Evolutionary conservation across 2,797 vertebrate species (phyloP).

Genomic region (Sparus aurata): DNA sequence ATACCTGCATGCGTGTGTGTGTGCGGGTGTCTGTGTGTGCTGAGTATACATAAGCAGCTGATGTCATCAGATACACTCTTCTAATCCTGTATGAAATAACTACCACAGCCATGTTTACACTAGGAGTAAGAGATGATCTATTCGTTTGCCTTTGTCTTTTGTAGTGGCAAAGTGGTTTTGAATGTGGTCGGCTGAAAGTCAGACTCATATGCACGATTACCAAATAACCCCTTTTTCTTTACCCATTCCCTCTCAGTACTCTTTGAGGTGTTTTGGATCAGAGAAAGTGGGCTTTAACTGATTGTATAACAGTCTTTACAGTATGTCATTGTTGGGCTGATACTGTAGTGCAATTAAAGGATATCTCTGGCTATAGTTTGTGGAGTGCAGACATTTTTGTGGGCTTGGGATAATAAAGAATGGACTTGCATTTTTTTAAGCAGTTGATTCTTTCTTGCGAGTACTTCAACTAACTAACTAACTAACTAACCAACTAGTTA

Average conservation of each 20-base stretch:
- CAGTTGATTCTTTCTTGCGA: background rate
- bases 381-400: conserved; percentile 37
- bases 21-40: conserved; percentile 4
- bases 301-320: background rate
- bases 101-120: conserved; percentile 58
- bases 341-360: background rate
- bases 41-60: conserved; percentile 29
- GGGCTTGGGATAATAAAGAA: background rate
- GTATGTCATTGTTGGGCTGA: conserved; percentile 1
- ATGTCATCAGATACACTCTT: conserved; percentile 40
- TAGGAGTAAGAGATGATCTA: conserved; percentile 50
- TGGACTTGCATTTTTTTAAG: background rate
- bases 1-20: conserved; percentile 1
- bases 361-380: conserved; percentile 13
- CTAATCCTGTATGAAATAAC: conserved; percentile 63
- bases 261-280: conserved; percentile 18
- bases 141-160: conserved; percentile 47
- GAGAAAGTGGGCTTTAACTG: background rate
- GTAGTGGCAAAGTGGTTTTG: conserved; percentile 35
- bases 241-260: background rate
- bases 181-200: conserved; percentile 35
- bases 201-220: conserved; percentile 6
- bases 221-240: background rate
- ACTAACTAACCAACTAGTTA: too few relatives aligned
- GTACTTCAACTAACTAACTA: too few relatives aligned